phyloP scores from a whole-genome alignment of 35 echinoderm and acorn worm genomes.

The Heliocidaris tuberculata region DNA sequence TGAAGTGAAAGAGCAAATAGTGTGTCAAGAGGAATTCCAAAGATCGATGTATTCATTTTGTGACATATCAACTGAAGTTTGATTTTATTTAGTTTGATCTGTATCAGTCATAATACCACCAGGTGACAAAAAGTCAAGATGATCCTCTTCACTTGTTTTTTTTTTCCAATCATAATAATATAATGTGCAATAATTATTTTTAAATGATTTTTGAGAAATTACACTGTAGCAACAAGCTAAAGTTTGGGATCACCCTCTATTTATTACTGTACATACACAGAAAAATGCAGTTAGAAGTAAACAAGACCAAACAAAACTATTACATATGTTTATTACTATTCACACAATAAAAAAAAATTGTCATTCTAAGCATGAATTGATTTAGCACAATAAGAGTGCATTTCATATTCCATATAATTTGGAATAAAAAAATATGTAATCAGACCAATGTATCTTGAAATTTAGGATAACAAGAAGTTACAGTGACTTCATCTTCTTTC shows the following conservation, averaged over 20 bases:
- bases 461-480: not conserved
- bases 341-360: too few relatives aligned
- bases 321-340: too few relatives aligned
- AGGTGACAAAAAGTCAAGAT: not conserved
- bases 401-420: not conserved
- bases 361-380: not conserved
- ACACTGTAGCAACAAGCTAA: not conserved
- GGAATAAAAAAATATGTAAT: not conserved
- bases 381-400: not conserved
- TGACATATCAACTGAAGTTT: not conserved
- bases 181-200: not conserved
- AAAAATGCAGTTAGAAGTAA: not conserved
- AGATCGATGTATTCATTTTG: not conserved
- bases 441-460: too few relatives aligned
- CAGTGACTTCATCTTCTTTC: not conserved
- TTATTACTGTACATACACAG: not conserved
- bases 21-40: not conserved
- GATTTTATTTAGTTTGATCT: not conserved
- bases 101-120: not conserved
- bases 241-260: not conserved
- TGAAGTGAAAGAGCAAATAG: not conserved
- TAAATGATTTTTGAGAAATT: not conserved
- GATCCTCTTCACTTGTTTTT: not conserved
- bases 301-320: not conserved
- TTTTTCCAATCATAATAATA: not conserved